Conservation (phyloP, 1,140 invertebrate species). For the Amphibalanus amphitrite region DNA sequence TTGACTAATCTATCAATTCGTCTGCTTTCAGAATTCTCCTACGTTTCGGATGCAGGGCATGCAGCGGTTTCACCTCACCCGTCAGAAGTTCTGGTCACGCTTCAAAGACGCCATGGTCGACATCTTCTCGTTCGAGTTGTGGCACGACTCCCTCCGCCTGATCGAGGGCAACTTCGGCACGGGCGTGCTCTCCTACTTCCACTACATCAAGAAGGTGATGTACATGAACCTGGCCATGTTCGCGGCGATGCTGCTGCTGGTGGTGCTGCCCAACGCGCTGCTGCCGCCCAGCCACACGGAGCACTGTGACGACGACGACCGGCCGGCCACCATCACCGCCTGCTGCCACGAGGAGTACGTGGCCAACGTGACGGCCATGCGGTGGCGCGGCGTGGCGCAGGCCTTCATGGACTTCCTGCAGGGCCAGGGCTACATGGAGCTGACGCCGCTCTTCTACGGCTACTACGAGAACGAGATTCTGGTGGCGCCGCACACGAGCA, state of each 20-base stretch:
- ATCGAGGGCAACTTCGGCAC: constrained; percentile 65
- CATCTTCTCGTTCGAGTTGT: constrained; percentile 35
- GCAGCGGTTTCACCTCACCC: constrained; percentile 15
- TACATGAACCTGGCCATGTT: constrained; percentile 52
- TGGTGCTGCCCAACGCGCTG: constrained; percentile 45
- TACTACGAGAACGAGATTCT: constrained; percentile 42
- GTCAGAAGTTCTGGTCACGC: constrained; percentile 13
- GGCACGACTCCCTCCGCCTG: constrained; percentile 46
- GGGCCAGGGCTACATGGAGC: constrained; percentile 54
- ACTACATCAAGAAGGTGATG: constrained; percentile 61
- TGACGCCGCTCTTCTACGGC: constrained; percentile 59
- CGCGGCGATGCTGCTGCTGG: constrained; percentile 40
- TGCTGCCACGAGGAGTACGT: constrained; percentile 13
- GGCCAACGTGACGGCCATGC: background rate
- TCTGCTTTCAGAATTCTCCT: constrained; percentile 10
- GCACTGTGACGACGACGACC: background rate
- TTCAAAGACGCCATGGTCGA: constrained; percentile 9
- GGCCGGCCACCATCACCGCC: constrained; percentile 2
- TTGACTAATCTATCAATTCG: too few species aligned
- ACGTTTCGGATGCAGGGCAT: constrained; percentile 17
- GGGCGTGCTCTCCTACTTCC: constrained; percentile 57
- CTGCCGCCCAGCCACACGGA: constrained; percentile 19
- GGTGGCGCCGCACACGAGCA: constrained; percentile 9
- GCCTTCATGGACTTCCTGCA: constrained; percentile 39
- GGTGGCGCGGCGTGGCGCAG: constrained; percentile 7